phyloP scores from a whole-genome alignment of 2,888 invertebrate species.

The Globia sparganii region DNA sequence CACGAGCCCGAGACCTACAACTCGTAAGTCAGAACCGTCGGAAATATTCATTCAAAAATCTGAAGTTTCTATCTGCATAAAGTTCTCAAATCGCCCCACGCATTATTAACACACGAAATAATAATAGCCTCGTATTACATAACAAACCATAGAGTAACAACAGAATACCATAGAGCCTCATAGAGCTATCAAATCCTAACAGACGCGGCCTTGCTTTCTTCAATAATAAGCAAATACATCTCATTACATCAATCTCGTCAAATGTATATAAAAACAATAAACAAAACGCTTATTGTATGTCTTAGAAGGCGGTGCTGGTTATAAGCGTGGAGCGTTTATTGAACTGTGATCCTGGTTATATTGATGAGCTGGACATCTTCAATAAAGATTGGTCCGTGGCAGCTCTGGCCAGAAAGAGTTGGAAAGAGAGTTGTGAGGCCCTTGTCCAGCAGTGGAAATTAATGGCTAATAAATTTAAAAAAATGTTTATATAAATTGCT shows the following conservation, averaged over 20 bases:
- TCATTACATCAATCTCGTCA: conserved; percentile 63
- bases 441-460: no score
- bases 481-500: no score
- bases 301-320: conserved; percentile 29
- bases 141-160: conserved; percentile 24
- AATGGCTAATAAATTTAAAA: no score
- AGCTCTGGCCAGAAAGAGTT: no score
- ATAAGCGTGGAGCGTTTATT: conserved; percentile 18
- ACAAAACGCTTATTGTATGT: conserved; percentile 73
- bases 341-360: no score
- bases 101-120: conserved; percentile 16
- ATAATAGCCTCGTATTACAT: conserved; percentile 13
- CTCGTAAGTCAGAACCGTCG: background rate
- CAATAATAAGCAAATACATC: conserved; percentile 55
- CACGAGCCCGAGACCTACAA: background rate
- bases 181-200: conserved; percentile 37
- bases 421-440: no score
- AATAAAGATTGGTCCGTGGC: no score
- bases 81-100: background rate
- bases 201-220: conserved; percentile 66
- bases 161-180: conserved; percentile 16
- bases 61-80: background rate
- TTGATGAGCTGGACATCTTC: no score
- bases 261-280: conserved; percentile 74
- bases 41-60: background rate